Base-by-base conservation (phyloP, 2,888 invertebrate genomes). In the Sinotaia quadrata region DNA sequence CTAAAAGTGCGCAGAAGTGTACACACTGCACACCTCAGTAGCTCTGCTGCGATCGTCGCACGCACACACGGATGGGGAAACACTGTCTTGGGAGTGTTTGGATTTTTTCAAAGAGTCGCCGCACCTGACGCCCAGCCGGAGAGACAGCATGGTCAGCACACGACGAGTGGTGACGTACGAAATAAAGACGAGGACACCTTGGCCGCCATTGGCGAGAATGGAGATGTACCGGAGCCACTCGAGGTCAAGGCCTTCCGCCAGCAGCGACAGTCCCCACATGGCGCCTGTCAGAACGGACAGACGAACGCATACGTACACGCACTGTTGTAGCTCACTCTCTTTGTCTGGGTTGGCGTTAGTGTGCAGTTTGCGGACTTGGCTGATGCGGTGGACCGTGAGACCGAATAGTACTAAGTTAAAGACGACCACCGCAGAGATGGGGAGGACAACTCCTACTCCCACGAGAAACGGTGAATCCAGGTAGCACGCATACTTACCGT, bases 161-260 rank as follows among this genome's bases (percentile, higher is more conserved):
- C 78, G 68, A 10, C 66, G 63, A 58, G 78, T 83, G 31, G 74
- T 73, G 7, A 74, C 71, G 56, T 75, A 81, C 12, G 79, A 78
- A 5, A 81, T 7, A 27, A 80, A 79, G n/a, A 83, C 70, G 33
- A 79, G 73, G 8, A 81, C 52, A 3, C 83, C 83, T 62, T 81
- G 80, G 1, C 74, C 67, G 2, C 77, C 79, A 34, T 77, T 80
- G 21, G 80, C 54, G 12, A 75, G 60, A 8, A 78, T 73, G 2
- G 76, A 76, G n/a, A 79, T 27, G 31, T 70, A 77, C 4, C 77
- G 72, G 36, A 83, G 75, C 7, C 72, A 58, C 0, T 74, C 70
- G 31, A 77, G 51, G 0, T 73, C 71, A 0, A 80, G 69, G 29
- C 78, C 58, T 4, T 75, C 77, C 27, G 79, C 76, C 5, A 83